Conservation (phyloP, 2,888 invertebrate genomes). For the Leucophora obtusa region DNA sequence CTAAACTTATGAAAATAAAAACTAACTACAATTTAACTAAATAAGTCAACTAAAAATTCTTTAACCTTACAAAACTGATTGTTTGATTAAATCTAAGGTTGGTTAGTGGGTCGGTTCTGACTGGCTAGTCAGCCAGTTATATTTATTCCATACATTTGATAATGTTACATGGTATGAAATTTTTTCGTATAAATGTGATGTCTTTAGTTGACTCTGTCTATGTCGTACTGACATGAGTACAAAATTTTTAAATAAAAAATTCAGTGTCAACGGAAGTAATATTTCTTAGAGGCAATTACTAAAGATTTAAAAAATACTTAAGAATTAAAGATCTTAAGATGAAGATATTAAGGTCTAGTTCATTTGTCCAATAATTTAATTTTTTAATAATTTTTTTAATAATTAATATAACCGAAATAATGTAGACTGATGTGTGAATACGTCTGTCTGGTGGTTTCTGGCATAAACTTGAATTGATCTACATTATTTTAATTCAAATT, state of each 20-base stretch:
- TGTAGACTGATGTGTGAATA: not conserved
- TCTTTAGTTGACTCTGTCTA: conserved; percentile 1
- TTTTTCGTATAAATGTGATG: not conserved
- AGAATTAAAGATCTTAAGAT: conserved; percentile 27
- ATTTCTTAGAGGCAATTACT: conserved; percentile 67
- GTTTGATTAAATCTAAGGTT: conserved; percentile 27
- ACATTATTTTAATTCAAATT: not conserved
- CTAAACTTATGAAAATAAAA: not conserved
- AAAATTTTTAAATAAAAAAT: conserved; percentile 56
- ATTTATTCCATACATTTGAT: not conserved
- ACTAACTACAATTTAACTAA: not conserved
- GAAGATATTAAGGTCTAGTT: conserved; percentile 39
- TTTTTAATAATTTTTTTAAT: conserved; percentile 19
- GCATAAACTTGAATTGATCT: conserved; percentile 45
- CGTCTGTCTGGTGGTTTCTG: conserved; percentile 25
- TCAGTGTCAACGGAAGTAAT: conserved; percentile 76
- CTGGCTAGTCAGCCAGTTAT: not conserved
- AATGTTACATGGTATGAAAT: not conserved
- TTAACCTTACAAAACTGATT: conserved; percentile 23
- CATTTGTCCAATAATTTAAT: conserved; percentile 26
- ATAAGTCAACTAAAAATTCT: conserved; percentile 11
- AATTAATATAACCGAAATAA: conserved; percentile 24
- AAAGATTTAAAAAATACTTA: conserved; percentile 40
- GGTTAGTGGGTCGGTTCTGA: conserved; percentile 26
- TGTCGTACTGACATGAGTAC: conserved; percentile 17